Conservation (phyloP, 1,140 invertebrate genomes). For the Zaprionus davidi region DNA sequence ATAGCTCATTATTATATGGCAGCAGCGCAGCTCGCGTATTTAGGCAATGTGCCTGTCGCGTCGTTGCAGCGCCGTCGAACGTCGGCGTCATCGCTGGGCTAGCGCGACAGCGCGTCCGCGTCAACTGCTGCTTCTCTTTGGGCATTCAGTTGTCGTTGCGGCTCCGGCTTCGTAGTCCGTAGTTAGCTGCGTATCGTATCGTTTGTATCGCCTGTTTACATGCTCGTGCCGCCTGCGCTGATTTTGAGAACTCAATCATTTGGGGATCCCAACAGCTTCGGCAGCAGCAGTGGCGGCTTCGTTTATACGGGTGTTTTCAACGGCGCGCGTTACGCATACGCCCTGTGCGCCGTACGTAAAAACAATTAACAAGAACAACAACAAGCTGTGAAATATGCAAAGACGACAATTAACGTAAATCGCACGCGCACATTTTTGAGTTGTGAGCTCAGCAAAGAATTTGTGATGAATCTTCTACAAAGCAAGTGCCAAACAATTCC, state of each 20-base stretch:
- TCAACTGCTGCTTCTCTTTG: slow-evolving; percentile 47
- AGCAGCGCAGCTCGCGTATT: slow-evolving; percentile 21
- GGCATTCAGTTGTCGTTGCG: slow-evolving; percentile 50
- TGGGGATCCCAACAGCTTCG: slow-evolving; percentile 12
- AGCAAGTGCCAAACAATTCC: slow-evolving; percentile 64
- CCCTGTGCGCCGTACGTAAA: slow-evolving; percentile 47
- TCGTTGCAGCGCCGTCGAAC: slow-evolving; percentile 4
- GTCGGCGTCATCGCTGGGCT: slow-evolving; percentile 36
- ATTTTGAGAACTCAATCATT: slow-evolving; percentile 20
- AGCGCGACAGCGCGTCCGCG: slow-evolving; percentile 24
- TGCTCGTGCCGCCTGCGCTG: slow-evolving; percentile 14
- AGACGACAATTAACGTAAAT: slow-evolving; percentile 39
- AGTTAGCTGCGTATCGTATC: slow-evolving; percentile 34
- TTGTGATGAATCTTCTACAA: slow-evolving; percentile 75
- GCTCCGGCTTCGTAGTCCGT: slow-evolving; percentile 44
- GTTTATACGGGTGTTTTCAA: background rate
- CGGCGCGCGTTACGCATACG: slow-evolving; percentile 61
- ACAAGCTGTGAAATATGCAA: slow-evolving; percentile 53
- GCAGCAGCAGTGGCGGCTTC: background rate
- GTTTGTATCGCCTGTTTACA: background rate
- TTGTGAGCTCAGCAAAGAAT: slow-evolving; percentile 32
- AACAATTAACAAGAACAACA: slow-evolving; percentile 19
- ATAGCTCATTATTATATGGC: slow-evolving; percentile 51
- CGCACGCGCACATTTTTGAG: slow-evolving; percentile 15
- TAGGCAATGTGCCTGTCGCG: slow-evolving; percentile 26